Evolutionary conservation across 2,888 invertebrate species (phyloP).

Genomic region (Rapana venosa): DNA sequence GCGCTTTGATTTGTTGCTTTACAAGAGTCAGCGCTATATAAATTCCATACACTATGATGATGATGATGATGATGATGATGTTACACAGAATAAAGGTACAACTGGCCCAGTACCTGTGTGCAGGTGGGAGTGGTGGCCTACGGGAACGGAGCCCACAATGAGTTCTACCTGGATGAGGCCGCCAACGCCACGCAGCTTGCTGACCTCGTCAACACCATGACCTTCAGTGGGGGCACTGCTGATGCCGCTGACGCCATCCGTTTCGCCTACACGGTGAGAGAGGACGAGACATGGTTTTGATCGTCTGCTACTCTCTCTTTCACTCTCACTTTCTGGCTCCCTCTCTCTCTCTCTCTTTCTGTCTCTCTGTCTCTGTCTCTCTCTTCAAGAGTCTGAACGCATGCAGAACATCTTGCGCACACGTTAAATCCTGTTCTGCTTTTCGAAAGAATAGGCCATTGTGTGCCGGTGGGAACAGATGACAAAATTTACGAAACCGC

Average conservation of each 20-base stretch:
- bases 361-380: background rate
- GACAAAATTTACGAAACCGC: too few relatives aligned
- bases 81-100: too few relatives aligned
- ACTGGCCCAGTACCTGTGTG: background rate
- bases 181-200: constrained; percentile 50
- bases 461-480: too few relatives aligned
- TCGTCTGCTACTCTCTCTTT: background rate
- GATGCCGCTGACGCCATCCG: constrained; percentile 61
- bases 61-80: too few relatives aligned
- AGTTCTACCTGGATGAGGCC: constrained; percentile 63
- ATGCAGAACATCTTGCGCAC: too few relatives aligned
- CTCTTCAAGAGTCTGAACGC: too few relatives aligned
- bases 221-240: constrained; percentile 47
- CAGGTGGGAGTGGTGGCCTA: constrained; percentile 63
- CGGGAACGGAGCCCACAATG: constrained; percentile 59
- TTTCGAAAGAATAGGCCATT: too few relatives aligned
- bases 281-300: background rate
- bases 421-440: too few relatives aligned
- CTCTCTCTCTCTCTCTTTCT: background rate
- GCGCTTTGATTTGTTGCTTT: too few relatives aligned
- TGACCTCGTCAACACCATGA: constrained; percentile 51
- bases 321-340: background rate
- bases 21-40: too few relatives aligned
- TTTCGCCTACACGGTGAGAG: constrained; percentile 49
- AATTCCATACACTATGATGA: too few relatives aligned